Conservation (phyloP, 2,797 vertebrate species). For the Helicolenus hilgendorfi region DNA sequence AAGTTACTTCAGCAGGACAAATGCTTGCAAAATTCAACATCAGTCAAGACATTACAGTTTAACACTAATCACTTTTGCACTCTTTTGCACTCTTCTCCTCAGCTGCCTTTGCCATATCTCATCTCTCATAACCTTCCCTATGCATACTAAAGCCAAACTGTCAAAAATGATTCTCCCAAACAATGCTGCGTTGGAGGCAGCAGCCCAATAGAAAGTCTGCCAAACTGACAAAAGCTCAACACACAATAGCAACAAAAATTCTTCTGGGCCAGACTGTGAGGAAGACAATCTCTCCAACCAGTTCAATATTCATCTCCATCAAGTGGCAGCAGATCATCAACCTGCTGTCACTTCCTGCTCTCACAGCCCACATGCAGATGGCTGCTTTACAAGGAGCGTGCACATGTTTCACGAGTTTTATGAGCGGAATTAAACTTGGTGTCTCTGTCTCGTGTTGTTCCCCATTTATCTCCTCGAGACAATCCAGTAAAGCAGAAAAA, state of each 20-base stretch:
- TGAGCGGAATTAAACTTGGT: background rate
- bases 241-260: slow-evolving; percentile 26
- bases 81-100: slow-evolving; percentile 12
- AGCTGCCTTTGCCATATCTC: slow-evolving; percentile 27
- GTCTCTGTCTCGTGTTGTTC: background rate
- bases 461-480: background rate
- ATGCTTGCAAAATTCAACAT: background rate
- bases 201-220: slow-evolving; percentile 32
- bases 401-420: slow-evolving; percentile 6
- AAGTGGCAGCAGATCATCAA: slow-evolving; percentile 43
- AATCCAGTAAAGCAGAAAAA: slow-evolving; percentile 5
- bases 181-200: slow-evolving; percentile 31
- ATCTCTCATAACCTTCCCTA: slow-evolving; percentile 44
- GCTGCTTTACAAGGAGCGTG: slow-evolving; percentile 4
- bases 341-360: slow-evolving; percentile 24
- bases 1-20: slow-evolving; percentile 27
- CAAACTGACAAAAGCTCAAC: slow-evolving; percentile 56
- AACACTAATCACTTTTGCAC: slow-evolving; percentile 31
- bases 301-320: slow-evolving; percentile 46
- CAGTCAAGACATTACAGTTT: background rate
- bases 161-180: slow-evolving; percentile 57
- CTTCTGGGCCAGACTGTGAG: slow-evolving; percentile 36
- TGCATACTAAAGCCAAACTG: slow-evolving; percentile 51
- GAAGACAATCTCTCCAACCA: slow-evolving; percentile 25
- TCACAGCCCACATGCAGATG: slow-evolving; percentile 14